Evolutionary conservation across 2,888 invertebrate species (phyloP).

Genomic region (Zaprionus obscuricornis): DNA sequence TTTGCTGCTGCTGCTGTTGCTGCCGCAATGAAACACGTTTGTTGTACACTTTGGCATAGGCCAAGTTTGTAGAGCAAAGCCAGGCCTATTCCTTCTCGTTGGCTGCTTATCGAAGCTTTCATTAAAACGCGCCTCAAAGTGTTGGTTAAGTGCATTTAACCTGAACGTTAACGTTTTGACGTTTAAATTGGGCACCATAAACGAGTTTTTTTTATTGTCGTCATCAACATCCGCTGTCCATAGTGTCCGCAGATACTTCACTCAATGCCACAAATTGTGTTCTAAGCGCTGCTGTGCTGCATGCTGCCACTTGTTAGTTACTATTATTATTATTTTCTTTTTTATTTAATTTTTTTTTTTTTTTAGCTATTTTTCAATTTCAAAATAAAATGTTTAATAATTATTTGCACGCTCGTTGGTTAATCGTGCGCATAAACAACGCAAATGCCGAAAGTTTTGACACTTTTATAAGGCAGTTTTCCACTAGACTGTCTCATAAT

Average conservation of each 20-base stretch:
- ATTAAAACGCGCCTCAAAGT: constrained; percentile 73
- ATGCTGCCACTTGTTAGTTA: too few species aligned
- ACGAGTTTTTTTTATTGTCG: constrained; percentile 61
- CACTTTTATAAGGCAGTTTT: constrained; percentile 77
- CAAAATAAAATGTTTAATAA: constrained; percentile 52
- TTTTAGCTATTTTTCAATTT: too few species aligned
- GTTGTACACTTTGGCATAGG: constrained; percentile 54
- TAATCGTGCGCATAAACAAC: constrained; percentile 69
- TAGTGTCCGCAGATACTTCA: constrained; percentile 16
- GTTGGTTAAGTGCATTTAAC: constrained; percentile 79
- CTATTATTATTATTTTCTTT: too few species aligned
- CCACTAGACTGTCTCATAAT: constrained; percentile 69
- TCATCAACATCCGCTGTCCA: constrained; percentile 49
- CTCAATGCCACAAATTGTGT: constrained; percentile 6
- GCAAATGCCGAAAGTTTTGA: constrained; percentile 63
- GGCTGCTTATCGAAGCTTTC: constrained; percentile 65
- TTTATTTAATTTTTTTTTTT: too few species aligned
- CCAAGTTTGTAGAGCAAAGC: constrained; percentile 1
- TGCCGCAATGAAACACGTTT: constrained; percentile 66
- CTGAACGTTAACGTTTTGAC: constrained; percentile 74
- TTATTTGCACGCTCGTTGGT: constrained; percentile 65
- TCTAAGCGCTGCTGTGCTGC: too few species aligned
- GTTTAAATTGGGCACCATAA: constrained; percentile 69
- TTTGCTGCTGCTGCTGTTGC: too few species aligned
- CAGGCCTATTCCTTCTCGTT: constrained; percentile 6